phyloP scores from a whole-genome alignment of 2,888 invertebrate species.

The Apantesis nais region DNA sequence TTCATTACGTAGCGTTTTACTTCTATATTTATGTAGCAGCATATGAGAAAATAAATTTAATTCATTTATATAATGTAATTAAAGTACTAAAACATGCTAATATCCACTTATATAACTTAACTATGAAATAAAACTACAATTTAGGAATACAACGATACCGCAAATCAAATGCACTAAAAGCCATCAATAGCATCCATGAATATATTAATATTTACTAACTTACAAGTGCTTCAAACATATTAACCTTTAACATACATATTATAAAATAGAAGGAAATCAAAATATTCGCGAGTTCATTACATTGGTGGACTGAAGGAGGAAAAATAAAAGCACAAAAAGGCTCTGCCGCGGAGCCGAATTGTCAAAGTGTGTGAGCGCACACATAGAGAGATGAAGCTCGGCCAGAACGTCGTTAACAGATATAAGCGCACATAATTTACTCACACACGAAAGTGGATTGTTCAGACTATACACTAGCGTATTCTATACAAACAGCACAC shows the following conservation, averaged over 20 bases:
- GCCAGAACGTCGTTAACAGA: conserved; percentile 65
- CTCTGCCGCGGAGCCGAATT: conserved; percentile 69
- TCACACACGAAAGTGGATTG: conserved; percentile 61
- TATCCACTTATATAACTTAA: background rate
- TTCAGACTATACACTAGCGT: conserved; percentile 46
- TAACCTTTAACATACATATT: background rate
- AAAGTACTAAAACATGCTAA: background rate
- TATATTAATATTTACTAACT: background rate
- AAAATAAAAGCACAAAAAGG: conserved; percentile 83
- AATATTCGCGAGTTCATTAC: conserved; percentile 62
- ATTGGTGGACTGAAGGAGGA: conserved; percentile 71
- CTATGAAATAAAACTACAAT: background rate
- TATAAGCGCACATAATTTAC: conserved; percentile 69
- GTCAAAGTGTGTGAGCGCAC: conserved; percentile 67
- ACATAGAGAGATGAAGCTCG: conserved; percentile 65
- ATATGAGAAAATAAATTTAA: background rate
- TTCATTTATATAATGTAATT: background rate
- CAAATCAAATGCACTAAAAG: background rate
- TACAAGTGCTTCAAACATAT: background rate
- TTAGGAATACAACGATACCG: background rate
- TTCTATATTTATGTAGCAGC: background rate
- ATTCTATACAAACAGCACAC: conserved; percentile 48
- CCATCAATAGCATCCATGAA: background rate
- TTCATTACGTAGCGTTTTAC: background rate
- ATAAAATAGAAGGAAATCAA: conserved; percentile 33